Evolutionary conservation across 1,140 invertebrate genomes (phyloP).

Genomic region (Neelides sp.): DNA sequence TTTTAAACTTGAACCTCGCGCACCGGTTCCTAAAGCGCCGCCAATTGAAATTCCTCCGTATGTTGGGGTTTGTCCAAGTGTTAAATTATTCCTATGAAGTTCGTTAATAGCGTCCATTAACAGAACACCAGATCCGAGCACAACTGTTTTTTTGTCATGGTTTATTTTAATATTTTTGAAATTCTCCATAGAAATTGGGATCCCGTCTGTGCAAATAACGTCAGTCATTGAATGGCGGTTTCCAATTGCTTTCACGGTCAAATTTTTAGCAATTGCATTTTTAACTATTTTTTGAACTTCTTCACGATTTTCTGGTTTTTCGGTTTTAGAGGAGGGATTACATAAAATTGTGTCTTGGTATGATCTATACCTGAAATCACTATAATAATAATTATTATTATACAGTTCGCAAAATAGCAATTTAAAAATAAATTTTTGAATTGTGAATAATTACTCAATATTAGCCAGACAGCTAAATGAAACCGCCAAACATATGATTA

Average conservation of each 20-base stretch:
- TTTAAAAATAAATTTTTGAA: too few species aligned
- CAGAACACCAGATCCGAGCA: too few species aligned
- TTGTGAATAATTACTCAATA: too few species aligned
- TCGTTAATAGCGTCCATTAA: too few species aligned
- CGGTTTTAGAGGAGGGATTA: neutral
- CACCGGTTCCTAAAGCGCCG: constrained; percentile 2
- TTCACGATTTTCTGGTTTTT: constrained; percentile 30
- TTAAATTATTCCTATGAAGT: too few species aligned
- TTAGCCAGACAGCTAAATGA: too few species aligned
- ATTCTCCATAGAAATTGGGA: constrained; percentile 4
- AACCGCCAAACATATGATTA: too few species aligned
- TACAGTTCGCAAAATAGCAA: too few species aligned
- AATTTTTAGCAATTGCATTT: neutral
- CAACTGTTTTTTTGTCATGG: constrained; percentile 8
- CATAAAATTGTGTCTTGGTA: constrained; percentile 1
- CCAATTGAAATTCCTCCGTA: constrained; percentile 6
- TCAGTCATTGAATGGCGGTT: constrained; percentile 12
- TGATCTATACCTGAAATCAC: too few species aligned
- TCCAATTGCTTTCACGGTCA: constrained; percentile 6
- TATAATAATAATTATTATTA: too few species aligned
- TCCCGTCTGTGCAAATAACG: constrained; percentile 12
- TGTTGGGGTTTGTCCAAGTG: neutral
- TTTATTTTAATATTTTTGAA: neutral
- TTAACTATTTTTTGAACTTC: neutral
- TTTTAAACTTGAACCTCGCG: constrained; percentile 2